Conservation (phyloP, 1,140 invertebrate species). For the Idris sp. region DNA sequence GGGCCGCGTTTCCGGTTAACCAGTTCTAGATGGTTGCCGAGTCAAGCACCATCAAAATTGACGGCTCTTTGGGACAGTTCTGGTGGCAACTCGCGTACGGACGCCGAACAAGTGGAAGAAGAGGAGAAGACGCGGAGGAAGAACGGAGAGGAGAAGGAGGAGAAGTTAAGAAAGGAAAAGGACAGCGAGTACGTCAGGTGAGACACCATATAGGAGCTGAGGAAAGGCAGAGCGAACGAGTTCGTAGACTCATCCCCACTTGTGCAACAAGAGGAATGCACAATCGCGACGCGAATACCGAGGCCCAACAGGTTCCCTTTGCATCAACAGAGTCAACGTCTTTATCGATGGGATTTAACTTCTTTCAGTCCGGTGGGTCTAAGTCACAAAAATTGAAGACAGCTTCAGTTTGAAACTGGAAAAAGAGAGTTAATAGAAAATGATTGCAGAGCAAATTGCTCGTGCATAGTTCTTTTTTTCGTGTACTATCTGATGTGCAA, state of each 20-base stretch:
- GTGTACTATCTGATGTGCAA: too few relatives aligned
- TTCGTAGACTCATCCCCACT: conserved; percentile 56
- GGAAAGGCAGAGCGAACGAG: conserved; percentile 58
- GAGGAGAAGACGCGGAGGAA: conserved; percentile 47
- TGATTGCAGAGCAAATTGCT: too few relatives aligned
- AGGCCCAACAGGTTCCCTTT: conserved; percentile 36
- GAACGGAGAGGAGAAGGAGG: conserved; percentile 24
- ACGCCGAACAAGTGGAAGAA: conserved; percentile 58
- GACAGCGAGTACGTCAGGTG: conserved; percentile 59
- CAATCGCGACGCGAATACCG: conserved; percentile 28
- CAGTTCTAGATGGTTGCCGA: conserved; percentile 4
- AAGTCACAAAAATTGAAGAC: too few relatives aligned
- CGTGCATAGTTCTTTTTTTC: too few relatives aligned
- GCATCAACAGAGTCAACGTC: conserved; percentile 38
- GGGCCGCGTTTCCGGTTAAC: conserved; percentile 6
- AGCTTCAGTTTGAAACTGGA: too few relatives aligned
- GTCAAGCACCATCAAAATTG: conserved; percentile 15
- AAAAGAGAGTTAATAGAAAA: too few relatives aligned
- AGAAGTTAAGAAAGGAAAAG: conserved; percentile 35
- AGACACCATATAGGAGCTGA: conserved; percentile 73
- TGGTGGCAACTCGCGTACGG: conserved; percentile 48
- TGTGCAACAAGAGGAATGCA: conserved; percentile 35
- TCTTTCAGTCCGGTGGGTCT: too few relatives aligned
- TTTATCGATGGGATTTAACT: conserved; percentile 33
- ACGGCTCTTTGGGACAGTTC: conserved; percentile 15